Conservation (phyloP, 2,888 invertebrate species). For the Lithophane semibrunnea region DNA sequence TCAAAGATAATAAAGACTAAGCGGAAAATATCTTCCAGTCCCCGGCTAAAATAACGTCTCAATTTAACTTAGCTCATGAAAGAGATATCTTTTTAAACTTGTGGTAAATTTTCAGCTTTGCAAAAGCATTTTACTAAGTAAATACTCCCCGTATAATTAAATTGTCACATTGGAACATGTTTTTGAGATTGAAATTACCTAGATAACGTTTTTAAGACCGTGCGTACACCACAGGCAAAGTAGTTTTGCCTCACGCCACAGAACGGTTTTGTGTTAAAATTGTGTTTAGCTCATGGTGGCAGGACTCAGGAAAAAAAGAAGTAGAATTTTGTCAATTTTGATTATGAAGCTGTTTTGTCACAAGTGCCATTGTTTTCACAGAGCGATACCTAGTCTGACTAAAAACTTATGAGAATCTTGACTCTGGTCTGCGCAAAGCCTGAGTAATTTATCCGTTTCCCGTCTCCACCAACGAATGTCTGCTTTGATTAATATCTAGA, state of each 20-base stretch:
- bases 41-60: slow-evolving; percentile 24
- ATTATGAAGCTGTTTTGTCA: not conserved
- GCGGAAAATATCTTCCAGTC: slow-evolving; percentile 22
- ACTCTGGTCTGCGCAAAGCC: slow-evolving; percentile 6
- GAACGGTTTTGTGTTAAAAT: not conserved
- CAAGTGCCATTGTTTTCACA: not conserved
- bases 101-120: slow-evolving; percentile 23
- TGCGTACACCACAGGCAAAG: too few species aligned
- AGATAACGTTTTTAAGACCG: slow-evolving; percentile 2
- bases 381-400: not conserved
- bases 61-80: slow-evolving; percentile 48
- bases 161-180: slow-evolving; percentile 22
- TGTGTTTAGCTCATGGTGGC: not conserved
- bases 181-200: slow-evolving; percentile 19
- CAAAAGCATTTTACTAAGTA: slow-evolving; percentile 16
- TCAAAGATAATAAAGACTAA: slow-evolving; percentile 15
- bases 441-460: slow-evolving; percentile 40
- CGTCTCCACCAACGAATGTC: slow-evolving; percentile 36
- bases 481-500: slow-evolving; percentile 74
- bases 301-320: not conserved
- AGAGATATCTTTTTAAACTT: slow-evolving; percentile 32
- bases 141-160: slow-evolving; percentile 30
- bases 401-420: slow-evolving; percentile 1
- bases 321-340: not conserved
- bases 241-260: not conserved